Evolutionary conservation across 2,888 invertebrate species (phyloP).

Genomic region (Catocala nupta): DNA sequence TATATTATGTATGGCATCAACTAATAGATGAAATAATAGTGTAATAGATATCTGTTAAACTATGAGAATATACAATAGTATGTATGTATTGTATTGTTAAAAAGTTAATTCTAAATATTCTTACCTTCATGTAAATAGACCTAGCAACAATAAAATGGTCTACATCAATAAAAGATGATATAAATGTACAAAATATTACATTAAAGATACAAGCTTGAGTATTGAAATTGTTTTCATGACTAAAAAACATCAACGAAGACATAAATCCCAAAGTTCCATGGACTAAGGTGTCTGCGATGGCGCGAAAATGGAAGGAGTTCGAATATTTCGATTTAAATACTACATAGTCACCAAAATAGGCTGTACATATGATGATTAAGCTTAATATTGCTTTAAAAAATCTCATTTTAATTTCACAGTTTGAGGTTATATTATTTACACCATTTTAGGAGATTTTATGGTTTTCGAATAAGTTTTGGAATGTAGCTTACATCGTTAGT

Average conservation of each 20-base stretch:
- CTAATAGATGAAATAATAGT: no score
- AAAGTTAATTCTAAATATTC: conserved; percentile 5
- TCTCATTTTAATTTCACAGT: conserved; percentile 58
- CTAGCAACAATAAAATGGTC: conserved; percentile 78
- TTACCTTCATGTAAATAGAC: conserved; percentile 75
- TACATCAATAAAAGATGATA: conserved; percentile 75
- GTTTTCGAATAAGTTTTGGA: background rate
- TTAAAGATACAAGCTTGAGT: conserved; percentile 57
- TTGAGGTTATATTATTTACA: conserved; percentile 15
- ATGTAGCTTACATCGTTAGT: background rate
- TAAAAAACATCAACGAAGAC: conserved; percentile 72
- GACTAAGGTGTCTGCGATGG: conserved; percentile 67
- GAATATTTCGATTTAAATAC: conserved; percentile 77
- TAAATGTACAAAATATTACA: conserved; percentile 66
- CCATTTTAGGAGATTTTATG: conserved; percentile 4
- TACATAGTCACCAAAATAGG: conserved; percentile 71
- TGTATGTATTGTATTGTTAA: no score
- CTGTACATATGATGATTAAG: conserved; percentile 57
- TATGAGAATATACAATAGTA: no score
- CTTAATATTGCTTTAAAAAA: conserved; percentile 60
- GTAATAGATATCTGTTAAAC: no score
- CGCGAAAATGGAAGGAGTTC: conserved; percentile 64
- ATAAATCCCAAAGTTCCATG: conserved; percentile 71
- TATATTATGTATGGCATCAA: no score
- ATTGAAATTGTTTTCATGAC: conserved; percentile 57